Evolutionary conservation across 2,888 invertebrate species (phyloP).

Genomic region (Spilosoma lubricipeda): DNA sequence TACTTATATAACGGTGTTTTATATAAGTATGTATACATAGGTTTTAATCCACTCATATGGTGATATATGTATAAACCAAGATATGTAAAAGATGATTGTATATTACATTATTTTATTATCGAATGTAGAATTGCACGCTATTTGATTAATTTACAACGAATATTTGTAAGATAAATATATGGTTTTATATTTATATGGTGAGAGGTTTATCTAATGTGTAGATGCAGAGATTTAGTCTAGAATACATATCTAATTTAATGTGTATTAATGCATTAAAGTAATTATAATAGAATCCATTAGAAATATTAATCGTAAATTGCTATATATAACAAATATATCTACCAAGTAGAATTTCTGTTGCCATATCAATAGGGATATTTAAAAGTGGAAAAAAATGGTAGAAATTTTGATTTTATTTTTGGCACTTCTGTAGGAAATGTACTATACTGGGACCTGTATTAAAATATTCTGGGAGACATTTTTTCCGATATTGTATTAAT

Average conservation of each 20-base stretch:
- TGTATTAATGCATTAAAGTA: not conserved
- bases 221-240: conserved; percentile 42
- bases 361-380: not conserved
- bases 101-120: conserved; percentile 36
- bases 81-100: conserved; percentile 54
- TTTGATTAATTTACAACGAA: conserved; percentile 56
- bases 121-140: conserved; percentile 18
- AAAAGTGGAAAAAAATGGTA: not conserved
- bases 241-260: conserved; percentile 23
- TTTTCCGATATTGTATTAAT: not conserved
- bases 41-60: conserved; percentile 10
- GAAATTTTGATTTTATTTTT: not conserved
- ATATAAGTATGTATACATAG: not conserved
- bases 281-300: not conserved
- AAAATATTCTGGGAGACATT: not conserved
- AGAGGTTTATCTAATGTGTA: conserved; percentile 24
- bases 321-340: not conserved
- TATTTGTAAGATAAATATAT: conserved; percentile 48
- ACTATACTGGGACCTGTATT: not conserved
- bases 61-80: conserved; percentile 27
- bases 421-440: not conserved
- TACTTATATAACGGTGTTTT: not conserved
- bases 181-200: conserved; percentile 46
- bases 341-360: not conserved
- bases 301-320: not conserved